Evolutionary conservation across 1,140 invertebrate species (phyloP).

Genomic region (Mercenaria mercenaria): DNA sequence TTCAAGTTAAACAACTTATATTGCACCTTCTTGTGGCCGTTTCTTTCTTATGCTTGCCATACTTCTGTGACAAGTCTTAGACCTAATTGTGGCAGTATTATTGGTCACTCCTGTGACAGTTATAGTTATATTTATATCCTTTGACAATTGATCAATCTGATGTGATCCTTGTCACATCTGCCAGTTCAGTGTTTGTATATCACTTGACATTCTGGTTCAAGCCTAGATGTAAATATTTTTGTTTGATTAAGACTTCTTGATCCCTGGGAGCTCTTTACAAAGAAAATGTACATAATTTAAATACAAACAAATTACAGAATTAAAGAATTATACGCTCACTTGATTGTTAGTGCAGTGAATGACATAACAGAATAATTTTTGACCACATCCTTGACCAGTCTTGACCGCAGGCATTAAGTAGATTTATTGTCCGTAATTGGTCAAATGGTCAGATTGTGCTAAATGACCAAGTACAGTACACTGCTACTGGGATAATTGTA

Average conservation of each 20-base stretch:
- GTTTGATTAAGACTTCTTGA: neutral
- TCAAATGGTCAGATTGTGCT: slow-evolving; percentile 26
- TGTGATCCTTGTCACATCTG: too few relatives aligned
- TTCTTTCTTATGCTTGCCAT: too few relatives aligned
- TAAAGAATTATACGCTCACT: slow-evolving; percentile 16
- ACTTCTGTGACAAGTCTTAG: too few relatives aligned
- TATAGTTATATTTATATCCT: too few relatives aligned
- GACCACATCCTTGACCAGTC: slow-evolving; percentile 21
- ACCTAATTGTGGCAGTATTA: too few relatives aligned
- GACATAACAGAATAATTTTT: neutral
- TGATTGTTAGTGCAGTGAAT: neutral
- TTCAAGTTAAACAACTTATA: too few relatives aligned
- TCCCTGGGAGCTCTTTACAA: neutral
- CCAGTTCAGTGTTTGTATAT: too few relatives aligned
- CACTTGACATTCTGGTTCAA: neutral
- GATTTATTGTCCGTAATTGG: slow-evolving; percentile 31
- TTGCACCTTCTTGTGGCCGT: too few relatives aligned
- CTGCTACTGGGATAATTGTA: neutral
- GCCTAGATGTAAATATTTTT: neutral
- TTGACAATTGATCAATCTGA: too few relatives aligned
- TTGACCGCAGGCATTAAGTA: neutral
- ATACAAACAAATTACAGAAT: slow-evolving; percentile 16
- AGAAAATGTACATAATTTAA: neutral
- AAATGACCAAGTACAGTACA: neutral
- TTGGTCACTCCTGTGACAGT: too few relatives aligned